phyloP scores from a whole-genome alignment of 2,888 invertebrate genomes.

The Torymus texanus region DNA sequence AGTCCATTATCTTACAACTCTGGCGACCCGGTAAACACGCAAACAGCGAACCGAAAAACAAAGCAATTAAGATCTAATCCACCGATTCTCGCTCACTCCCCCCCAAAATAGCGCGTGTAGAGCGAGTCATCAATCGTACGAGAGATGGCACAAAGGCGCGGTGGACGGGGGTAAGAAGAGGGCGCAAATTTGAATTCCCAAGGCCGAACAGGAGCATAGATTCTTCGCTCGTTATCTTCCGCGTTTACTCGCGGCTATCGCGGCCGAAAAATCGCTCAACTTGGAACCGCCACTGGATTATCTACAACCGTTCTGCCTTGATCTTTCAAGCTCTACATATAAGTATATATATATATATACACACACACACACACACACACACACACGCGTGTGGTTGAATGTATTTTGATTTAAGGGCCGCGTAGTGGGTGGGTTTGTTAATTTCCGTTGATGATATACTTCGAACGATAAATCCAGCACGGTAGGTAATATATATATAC shows the following conservation, averaged over 20 bases:
- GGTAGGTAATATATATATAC: no score
- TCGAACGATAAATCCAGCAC: neutral
- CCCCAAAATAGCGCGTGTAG: no score
- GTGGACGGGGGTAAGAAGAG: neutral
- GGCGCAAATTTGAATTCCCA: slow-evolving; percentile 7
- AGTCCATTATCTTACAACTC: no score
- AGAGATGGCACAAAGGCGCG: neutral
- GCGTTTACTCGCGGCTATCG: neutral
- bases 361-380: no score
- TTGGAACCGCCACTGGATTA: neutral
- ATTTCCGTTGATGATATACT: slow-evolving; percentile 5
- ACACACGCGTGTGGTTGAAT: neutral
- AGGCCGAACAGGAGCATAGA: neutral
- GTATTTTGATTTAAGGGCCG: neutral
- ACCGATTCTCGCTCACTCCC: no score
- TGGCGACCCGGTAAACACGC: no score
- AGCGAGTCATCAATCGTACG: no score
- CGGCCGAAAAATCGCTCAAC: neutral
- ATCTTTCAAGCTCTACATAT: no score
- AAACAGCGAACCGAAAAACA: no score
- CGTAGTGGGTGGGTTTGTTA: neutral
- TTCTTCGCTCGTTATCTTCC: slow-evolving; percentile 4
- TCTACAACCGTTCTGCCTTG: neutral
- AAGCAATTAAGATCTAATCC: no score
- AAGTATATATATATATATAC: no score